phyloP scores from a whole-genome alignment of 1,140 invertebrate species.

The Drosophila watanabei region DNA sequence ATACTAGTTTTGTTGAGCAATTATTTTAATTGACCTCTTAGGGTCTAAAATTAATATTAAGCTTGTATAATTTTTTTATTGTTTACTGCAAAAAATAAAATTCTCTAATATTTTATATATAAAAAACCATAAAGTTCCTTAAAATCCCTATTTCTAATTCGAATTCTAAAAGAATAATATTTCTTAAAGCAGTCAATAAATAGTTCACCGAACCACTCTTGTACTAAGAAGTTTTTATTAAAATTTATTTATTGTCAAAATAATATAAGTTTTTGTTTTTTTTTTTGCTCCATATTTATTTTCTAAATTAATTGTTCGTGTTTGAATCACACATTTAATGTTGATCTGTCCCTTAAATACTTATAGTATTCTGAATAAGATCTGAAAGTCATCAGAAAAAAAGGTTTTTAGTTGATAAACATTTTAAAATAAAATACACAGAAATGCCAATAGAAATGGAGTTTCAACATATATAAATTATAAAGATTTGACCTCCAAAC shows the following conservation, averaged over 20 bases:
- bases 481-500: neutral
- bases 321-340: neutral
- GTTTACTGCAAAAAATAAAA: neutral
- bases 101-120: neutral
- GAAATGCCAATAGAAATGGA: too few species aligned
- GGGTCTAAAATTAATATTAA: neutral
- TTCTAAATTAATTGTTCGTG: neutral
- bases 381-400: neutral
- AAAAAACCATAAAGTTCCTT: neutral
- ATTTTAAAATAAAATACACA: too few species aligned
- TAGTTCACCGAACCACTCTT: too few species aligned
- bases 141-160: fast-evolving
- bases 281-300: neutral
- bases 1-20: neutral
- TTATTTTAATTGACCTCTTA: neutral
- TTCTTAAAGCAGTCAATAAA: neutral
- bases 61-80: neutral
- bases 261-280: neutral
- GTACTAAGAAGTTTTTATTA: too few species aligned
- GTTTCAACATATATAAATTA: too few species aligned
- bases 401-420: neutral
- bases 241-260: neutral
- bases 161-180: neutral
- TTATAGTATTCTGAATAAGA: neutral
- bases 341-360: neutral